Evolutionary conservation across 30 jellyfish, hydroid and myxozoan species (phyloP).

Genomic region (Aurelia sp.): DNA sequence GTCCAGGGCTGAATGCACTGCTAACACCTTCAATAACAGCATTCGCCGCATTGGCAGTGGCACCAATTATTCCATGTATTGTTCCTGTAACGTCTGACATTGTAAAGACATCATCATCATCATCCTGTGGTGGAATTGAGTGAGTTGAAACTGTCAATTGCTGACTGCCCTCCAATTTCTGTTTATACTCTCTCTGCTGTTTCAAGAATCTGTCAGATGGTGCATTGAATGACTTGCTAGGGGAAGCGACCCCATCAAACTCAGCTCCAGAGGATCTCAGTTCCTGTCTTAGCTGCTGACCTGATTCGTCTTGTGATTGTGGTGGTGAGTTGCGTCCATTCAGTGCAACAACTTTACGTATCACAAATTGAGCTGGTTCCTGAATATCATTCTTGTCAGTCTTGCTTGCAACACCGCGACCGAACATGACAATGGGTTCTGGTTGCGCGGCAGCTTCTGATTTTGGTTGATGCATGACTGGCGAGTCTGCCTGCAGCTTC

Average conservation of each 20-base stretch:
- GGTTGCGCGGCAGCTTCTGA: conserved; percentile 27
- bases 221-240: no score
- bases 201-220: no score
- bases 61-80: conserved; percentile 3
- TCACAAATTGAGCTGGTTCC: conserved; percentile 22
- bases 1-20: neutral
- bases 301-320: neutral
- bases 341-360: conserved; percentile 5
- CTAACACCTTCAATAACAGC: conserved; percentile 24
- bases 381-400: neutral
- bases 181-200: no score
- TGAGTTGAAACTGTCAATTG: no score
- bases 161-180: no score
- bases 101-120: neutral
- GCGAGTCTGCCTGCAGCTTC: neutral
- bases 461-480: conserved; percentile 28
- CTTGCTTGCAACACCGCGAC: conserved; percentile 36
- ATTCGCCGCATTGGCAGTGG: conserved; percentile 18
- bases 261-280: no score
- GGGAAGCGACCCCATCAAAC: no score
- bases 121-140: neutral
- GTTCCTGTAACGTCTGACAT: neutral
- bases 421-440: conserved; percentile 17
- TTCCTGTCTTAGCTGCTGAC: neutral
- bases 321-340: neutral